These are phyloP conservation scores for Murina feae DNA, from an alignment of 2,113 vertebrate species.

Conservation along the genomic window DNA sequence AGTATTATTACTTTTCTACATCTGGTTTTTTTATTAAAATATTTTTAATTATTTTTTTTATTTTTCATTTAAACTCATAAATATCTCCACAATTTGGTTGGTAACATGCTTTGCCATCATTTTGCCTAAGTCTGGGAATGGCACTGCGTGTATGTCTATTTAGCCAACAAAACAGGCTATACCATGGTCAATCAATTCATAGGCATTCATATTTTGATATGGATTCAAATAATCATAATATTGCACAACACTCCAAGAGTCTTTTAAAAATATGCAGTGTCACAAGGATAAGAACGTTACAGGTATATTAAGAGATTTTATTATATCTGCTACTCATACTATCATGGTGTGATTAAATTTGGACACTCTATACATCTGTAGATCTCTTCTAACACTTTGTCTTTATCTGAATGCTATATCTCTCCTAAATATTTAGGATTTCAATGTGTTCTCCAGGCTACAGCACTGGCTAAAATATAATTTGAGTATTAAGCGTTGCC, in stretches of 20 bases:
- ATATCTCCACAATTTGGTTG: not conserved
- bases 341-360: not conserved
- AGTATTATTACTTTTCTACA: not conserved
- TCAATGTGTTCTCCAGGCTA: not conserved
- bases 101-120: not conserved
- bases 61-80: conserved; percentile 28
- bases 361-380: not conserved
- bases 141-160: not conserved
- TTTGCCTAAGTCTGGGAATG: not conserved
- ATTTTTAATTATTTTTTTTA: conserved; percentile 35
- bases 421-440: not conserved
- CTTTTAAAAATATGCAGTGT: not conserved
- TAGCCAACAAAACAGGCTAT: not conserved
- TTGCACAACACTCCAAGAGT: not conserved
- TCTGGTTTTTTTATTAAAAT: conserved; percentile 51
- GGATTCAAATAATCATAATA: not conserved
- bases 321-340: not conserved
- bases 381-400: not conserved
- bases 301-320: not conserved
- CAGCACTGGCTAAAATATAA: not conserved
- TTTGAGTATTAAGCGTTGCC: not conserved
- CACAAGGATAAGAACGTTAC: not conserved
- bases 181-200: not conserved
- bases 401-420: not conserved
- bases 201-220: not conserved